Conservation (phyloP, 1,140 invertebrate species). For the Stegodyphus dumicola region DNA sequence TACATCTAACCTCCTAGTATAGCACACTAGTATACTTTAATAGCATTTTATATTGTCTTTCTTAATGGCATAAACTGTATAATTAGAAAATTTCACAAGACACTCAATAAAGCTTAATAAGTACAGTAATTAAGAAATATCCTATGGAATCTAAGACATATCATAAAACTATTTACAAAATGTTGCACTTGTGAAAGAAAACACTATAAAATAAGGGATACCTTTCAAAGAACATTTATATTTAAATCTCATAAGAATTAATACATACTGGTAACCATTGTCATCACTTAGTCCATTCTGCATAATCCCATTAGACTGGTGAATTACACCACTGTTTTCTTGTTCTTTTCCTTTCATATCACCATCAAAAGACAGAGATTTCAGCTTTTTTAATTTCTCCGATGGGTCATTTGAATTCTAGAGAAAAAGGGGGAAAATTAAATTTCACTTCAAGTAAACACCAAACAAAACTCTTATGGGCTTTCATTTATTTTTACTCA, state of each 20-base stretch:
- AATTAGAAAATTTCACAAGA: no score
- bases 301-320: slow-evolving; percentile 78
- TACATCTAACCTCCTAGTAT: no score
- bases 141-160: no score
- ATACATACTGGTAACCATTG: slow-evolving; percentile 89
- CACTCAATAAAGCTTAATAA: no score
- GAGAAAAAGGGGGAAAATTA: not conserved
- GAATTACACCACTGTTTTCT: slow-evolving; percentile 70
- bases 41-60: no score
- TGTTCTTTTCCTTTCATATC: slow-evolving; percentile 71
- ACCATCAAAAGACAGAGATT: slow-evolving; percentile 69
- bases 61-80: no score
- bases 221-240: not conserved
- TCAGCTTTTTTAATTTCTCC: slow-evolving; percentile 55
- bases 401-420: slow-evolving; percentile 32
- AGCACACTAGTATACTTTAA: no score
- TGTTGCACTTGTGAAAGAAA: no score
- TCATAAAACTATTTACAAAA: no score
- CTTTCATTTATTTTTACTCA: no score
- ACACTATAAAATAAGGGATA: no score
- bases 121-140: no score
- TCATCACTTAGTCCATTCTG: slow-evolving; percentile 92
- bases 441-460: slow-evolving; percentile 3
- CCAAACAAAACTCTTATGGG: slow-evolving; percentile 48
- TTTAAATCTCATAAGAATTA: not conserved